Evolutionary conservation across 2,888 invertebrate species (phyloP), one percentile per base, ranked within the genome.

Genomic region (Trichogramma evanescens): DNA sequence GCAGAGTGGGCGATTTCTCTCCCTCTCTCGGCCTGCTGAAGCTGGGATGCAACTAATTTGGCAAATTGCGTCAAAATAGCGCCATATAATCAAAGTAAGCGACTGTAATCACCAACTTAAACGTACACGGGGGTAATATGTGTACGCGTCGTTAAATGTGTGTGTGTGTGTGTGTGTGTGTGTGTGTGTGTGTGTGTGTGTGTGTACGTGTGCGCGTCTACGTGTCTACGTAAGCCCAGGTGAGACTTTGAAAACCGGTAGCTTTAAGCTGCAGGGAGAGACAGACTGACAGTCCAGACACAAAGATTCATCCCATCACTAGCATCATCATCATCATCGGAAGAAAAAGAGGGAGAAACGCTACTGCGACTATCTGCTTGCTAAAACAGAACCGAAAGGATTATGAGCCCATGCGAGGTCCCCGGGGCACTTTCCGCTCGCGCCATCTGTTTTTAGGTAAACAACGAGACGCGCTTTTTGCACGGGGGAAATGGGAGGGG

Each of bases 401-500:
- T 74, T 74, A 72, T 66, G 70, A 69, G 52, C 57, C 54, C 58
- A 57, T 41, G 50, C 50, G n/a, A 13, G 52, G 8, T 61, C 56
- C 68, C 69, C 66, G 68, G 67, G 61, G 72, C 72, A 64, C 65
- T 72, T 67, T 68, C 69, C 71, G 70, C 69, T 68, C 69, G 69
- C 71, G 72, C 74, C 73, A 73, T 74, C 74, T 74, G 74, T 72
- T 74, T 73, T 74, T 71, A 71, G 70, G 73, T 72, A 74, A 74
- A 74, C 72, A 74, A 65, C 69, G 70, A 26, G 26, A 26, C 26
- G 67, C 68, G 67, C 69, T 43, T 68, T 68, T 26, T 26, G 26
- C 26, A 26, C 26, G 26, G 26, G 26, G 26, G 26, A 26, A 26
- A 26, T 26, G 26, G 26, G 26, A 26, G 26, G 26, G 26, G 13